These are phyloP conservation scores for Hydroisotoma schaefferi DNA, from an alignment of 2,888 invertebrate species.

Conservation along the genomic window DNA sequence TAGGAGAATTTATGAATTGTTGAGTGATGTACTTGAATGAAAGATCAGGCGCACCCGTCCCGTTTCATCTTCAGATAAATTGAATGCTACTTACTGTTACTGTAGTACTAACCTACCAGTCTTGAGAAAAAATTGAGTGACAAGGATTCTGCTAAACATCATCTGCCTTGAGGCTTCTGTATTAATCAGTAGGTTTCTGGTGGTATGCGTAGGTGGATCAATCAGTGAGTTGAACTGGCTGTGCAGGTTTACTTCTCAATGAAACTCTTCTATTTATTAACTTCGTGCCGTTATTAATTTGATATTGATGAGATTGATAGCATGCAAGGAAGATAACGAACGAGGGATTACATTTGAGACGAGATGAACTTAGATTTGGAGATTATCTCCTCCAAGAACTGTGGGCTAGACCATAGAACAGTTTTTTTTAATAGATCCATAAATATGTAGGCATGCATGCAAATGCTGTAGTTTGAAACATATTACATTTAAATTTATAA, in stretches of 20 bases:
- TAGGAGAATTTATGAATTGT: neutral
- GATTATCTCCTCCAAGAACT: neutral
- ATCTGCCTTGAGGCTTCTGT: neutral
- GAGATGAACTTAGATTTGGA: neutral
- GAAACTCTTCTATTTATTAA: slow-evolving; percentile 5
- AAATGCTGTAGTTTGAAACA: neutral
- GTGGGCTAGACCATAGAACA: neutral
- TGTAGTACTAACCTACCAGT: neutral
- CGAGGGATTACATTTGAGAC: too few relatives aligned
- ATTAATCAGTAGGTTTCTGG: neutral
- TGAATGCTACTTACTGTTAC: neutral
- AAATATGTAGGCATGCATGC: neutral
- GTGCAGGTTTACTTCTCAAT: neutral
- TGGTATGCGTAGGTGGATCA: slow-evolving; percentile 1
- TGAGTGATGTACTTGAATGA: neutral
- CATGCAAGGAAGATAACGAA: neutral
- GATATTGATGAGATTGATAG: neutral
- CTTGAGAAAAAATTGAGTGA: neutral
- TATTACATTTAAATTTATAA: too few relatives aligned
- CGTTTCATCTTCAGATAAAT: neutral
- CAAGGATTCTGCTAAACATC: neutral
- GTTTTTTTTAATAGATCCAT: neutral
- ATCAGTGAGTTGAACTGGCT: slow-evolving; percentile 1
- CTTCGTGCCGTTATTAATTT: slow-evolving; percentile 4
- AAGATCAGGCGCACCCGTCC: too few relatives aligned